Percentiles rank a stretch among this genome's conserved stretches.
Conservation (phyloP, 37 sponge, comb jelly and placozoan species). For the Beroe ovata region DNA sequence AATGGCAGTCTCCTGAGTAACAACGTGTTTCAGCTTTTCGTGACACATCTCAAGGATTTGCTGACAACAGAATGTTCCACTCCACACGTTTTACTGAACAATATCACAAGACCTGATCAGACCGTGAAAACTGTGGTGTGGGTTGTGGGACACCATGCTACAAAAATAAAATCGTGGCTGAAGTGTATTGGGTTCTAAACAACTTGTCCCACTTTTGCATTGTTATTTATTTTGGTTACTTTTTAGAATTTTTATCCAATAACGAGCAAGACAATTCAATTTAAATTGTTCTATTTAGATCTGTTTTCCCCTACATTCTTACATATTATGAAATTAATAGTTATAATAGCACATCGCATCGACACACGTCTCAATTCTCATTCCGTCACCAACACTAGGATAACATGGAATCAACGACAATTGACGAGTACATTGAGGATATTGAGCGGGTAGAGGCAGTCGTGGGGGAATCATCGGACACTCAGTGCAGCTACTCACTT, state of each 20-base stretch:
- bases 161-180: constrained; percentile 1
- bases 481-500: constrained; percentile 64
- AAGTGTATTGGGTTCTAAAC: constrained; percentile 40
- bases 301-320: too few relatives aligned
- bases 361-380: too few relatives aligned
- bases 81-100: not conserved
- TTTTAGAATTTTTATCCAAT: too few relatives aligned
- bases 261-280: too few relatives aligned
- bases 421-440: constrained; percentile 28
- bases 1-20: too few relatives aligned
- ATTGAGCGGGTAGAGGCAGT: constrained; percentile 5
- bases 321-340: too few relatives aligned
- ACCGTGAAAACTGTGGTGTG: not conserved
- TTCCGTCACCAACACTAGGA: too few relatives aligned
- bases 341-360: too few relatives aligned
- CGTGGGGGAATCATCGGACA: not conserved
- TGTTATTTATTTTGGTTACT: too few relatives aligned
- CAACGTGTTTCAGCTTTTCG: not conserved
- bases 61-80: not conserved
- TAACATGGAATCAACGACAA: too few relatives aligned
- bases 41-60: not conserved
- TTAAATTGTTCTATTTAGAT: too few relatives aligned
- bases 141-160: constrained; percentile 10
- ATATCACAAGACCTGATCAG: not conserved
- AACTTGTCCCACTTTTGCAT: too few relatives aligned